A percentile compares a stretch with the other conserved stretches of the same genome.
Evolutionary conservation across 1,140 invertebrate species (phyloP).

Genomic region (Agrypnia vestita): DNA sequence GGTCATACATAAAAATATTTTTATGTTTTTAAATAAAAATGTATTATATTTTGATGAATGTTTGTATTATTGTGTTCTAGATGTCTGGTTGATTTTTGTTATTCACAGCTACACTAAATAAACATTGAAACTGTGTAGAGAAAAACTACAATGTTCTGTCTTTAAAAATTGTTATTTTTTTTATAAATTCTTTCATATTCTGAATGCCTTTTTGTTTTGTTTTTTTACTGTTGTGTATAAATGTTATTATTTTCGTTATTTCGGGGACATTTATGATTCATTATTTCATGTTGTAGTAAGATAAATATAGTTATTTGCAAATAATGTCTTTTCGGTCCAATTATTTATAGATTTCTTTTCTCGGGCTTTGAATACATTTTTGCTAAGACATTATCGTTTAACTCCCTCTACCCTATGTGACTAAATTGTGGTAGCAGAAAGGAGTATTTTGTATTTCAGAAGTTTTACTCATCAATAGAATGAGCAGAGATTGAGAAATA

Average conservation of each 20-base stretch:
- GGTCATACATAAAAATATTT: not conserved
- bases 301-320: not conserved
- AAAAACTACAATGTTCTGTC: not conserved
- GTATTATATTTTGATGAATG: not conserved
- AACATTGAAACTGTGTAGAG: not conserved
- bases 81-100: slow-evolving; percentile 3
- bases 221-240: slow-evolving; percentile 4
- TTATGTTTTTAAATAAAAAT: slow-evolving; percentile 6
- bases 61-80: not conserved
- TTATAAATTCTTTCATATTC: not conserved
- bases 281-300: slow-evolving; percentile 18
- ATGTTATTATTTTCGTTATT: slow-evolving; percentile 11
- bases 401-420: not conserved
- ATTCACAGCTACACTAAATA: not conserved
- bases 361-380: not conserved
- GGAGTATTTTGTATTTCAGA: not conserved
- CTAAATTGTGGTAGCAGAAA: slow-evolving; percentile 6
- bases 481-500: too few relatives aligned
- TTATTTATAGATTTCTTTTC: not conserved
- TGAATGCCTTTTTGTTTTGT: slow-evolving; percentile 5
- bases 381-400: slow-evolving; percentile 2
- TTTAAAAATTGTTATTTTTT: slow-evolving; percentile 5
- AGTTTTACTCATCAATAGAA: too few relatives aligned
- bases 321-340: not conserved
- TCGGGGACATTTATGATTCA: not conserved